Evolutionary conservation across 1,140 invertebrate species (phyloP).

Genomic region (Hylaeus anthracinus): DNA sequence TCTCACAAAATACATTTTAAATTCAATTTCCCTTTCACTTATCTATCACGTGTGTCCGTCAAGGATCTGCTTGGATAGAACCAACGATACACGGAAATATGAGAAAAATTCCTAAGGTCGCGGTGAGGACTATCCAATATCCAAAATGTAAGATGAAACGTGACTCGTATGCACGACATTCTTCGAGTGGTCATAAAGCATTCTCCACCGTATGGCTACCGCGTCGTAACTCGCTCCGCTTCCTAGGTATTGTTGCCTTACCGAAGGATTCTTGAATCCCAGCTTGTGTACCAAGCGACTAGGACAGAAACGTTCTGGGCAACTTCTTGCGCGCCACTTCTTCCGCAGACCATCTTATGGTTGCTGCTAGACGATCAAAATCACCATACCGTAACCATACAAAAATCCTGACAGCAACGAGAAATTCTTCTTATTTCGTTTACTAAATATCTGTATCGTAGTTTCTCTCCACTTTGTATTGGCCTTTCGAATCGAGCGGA

Average conservation of each 20-base stretch:
- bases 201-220: conserved; percentile 52
- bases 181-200: conserved; percentile 58
- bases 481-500: too few relatives aligned
- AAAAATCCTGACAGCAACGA: background rate
- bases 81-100: background rate
- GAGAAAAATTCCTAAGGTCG: background rate
- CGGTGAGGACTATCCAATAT: too few relatives aligned
- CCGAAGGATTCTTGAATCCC: conserved; percentile 53
- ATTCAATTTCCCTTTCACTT: too few relatives aligned
- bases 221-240: conserved; percentile 65
- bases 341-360: background rate
- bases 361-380: conserved; percentile 16
- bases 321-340: conserved; percentile 43
- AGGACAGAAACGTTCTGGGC: conserved; percentile 33
- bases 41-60: too few relatives aligned
- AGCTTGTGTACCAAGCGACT: conserved; percentile 14
- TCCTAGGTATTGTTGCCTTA: conserved; percentile 63
- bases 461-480: background rate
- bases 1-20: too few relatives aligned
- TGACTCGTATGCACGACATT: conserved; percentile 54
- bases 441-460: background rate
- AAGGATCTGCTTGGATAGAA: too few relatives aligned
- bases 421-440: conserved; percentile 4
- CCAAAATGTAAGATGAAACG: conserved; percentile 47
- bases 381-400: background rate